Percentiles rank a stretch among this genome's conserved stretches.
These are phyloP conservation scores for Trachelus iudaicus DNA, from an alignment of 2,888 invertebrate genomes.

Conservation along the genomic window DNA sequence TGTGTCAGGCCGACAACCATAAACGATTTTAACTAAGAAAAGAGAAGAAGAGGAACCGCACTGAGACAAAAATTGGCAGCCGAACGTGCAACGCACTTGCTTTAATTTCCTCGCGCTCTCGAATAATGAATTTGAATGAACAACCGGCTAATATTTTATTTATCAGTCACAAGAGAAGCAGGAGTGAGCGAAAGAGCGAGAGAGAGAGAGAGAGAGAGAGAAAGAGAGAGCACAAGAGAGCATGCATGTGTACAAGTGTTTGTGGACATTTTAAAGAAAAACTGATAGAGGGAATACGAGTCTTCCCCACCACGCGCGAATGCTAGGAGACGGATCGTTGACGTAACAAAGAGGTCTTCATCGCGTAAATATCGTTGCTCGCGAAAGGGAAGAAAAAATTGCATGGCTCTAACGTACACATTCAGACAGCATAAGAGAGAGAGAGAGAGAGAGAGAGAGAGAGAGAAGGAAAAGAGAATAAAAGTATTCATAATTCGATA, in stretches of 20 bases:
- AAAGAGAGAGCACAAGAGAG: not conserved
- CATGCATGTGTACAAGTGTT: not conserved
- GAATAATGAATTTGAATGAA: constrained; percentile 55
- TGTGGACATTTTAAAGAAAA: not conserved
- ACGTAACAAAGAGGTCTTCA: not conserved
- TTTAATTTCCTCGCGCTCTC: constrained; percentile 34
- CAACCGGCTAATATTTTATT: constrained; percentile 57
- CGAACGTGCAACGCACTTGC: not conserved
- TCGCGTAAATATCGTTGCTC: constrained; percentile 20
- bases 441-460: not conserved
- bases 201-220: constrained; percentile 14
- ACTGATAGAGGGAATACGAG: not conserved
- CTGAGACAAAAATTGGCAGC: not conserved
- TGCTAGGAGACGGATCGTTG: not conserved
- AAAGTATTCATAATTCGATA: not conserved
- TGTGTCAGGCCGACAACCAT: constrained; percentile 18
- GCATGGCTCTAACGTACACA: not conserved
- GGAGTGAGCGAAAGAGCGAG: constrained; percentile 17
- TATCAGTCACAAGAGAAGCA: constrained; percentile 37
- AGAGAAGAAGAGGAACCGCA: not conserved
- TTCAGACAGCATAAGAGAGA: not conserved
- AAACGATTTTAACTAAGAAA: not conserved
- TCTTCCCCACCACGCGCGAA: not conserved
- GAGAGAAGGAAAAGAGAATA: not conserved
- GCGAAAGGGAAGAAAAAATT: constrained; percentile 41